Percentiles rank a stretch among this genome's conserved stretches.
Evolutionary conservation across 1,140 invertebrate species (phyloP).

Genomic region (Scaptomyza montana): DNA sequence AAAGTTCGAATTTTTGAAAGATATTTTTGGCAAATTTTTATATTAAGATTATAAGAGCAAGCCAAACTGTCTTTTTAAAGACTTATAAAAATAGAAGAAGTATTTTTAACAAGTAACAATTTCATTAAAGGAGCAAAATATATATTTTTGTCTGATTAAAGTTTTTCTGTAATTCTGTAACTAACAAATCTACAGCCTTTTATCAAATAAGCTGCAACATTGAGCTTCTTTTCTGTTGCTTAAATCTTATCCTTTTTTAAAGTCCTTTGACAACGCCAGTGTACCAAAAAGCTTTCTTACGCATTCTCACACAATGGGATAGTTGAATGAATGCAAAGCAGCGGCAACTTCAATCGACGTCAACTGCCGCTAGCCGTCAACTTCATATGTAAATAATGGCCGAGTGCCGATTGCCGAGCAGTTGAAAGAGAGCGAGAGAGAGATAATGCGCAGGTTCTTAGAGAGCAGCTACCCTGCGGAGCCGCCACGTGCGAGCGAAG

Average conservation of each 20-base stretch:
- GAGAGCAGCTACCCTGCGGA: conserved; percentile 29
- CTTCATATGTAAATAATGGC: conserved; percentile 74
- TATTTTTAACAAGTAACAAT: no score
- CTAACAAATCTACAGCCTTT: no score
- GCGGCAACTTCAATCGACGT: conserved; percentile 39
- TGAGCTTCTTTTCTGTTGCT: neutral
- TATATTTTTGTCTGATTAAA: no score
- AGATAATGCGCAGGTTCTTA: conserved; percentile 40
- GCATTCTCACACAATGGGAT: conserved; percentile 36
- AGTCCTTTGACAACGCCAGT: conserved; percentile 23
- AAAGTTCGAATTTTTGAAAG: no score
- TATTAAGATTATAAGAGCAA: no score
- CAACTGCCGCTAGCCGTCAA: conserved; percentile 32
- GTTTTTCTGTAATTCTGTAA: no score
- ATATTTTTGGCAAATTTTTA: no score
- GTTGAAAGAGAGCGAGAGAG: neutral
- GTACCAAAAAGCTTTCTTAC: conserved; percentile 19
- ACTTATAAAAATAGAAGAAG: no score
- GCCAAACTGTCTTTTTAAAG: no score
- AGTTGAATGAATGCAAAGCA: conserved; percentile 62
- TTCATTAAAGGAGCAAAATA: no score
- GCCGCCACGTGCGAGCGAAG: conserved; percentile 47
- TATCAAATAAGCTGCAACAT: no score
- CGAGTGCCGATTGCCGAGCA: conserved; percentile 7
- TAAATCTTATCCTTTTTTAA: conserved; percentile 12